Conservation (phyloP, 2,113 vertebrate genomes). For the Naja naja region DNA sequence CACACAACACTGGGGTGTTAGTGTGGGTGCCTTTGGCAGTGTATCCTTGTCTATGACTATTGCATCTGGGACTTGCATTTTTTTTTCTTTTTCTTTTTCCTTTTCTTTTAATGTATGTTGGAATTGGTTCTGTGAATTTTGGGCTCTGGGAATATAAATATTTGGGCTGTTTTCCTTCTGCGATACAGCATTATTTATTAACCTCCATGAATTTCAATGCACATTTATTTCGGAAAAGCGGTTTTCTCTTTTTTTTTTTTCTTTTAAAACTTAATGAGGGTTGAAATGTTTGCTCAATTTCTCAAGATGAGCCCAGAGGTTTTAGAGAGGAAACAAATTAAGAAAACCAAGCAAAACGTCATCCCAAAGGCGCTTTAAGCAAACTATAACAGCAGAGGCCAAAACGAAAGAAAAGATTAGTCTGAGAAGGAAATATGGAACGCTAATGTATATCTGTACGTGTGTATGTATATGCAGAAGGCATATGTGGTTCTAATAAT, state of each 20-base stretch:
- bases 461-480: not conserved
- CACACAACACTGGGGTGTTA: not conserved
- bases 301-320: not conserved
- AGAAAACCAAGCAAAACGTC: not conserved
- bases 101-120: not conserved
- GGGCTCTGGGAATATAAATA: not conserved
- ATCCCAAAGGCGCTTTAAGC: not conserved
- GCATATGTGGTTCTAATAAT: not conserved
- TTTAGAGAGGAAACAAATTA: not conserved
- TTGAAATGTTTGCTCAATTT: not conserved
- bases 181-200: not conserved
- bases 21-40: not conserved
- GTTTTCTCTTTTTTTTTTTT: not conserved
- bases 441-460: not conserved
- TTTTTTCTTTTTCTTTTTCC: not conserved
- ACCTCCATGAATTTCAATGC: not conserved
- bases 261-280: not conserved
- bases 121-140: rapidly evolving
- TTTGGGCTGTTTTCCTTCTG: not conserved
- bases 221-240: not conserved
- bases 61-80: not conserved
- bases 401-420: not conserved
- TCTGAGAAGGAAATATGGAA: not conserved
- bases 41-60: not conserved
- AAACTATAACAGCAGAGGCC: not conserved